Conservation (phyloP, 2,113 vertebrate species). For the Lagenorhynchus albirostris region DNA sequence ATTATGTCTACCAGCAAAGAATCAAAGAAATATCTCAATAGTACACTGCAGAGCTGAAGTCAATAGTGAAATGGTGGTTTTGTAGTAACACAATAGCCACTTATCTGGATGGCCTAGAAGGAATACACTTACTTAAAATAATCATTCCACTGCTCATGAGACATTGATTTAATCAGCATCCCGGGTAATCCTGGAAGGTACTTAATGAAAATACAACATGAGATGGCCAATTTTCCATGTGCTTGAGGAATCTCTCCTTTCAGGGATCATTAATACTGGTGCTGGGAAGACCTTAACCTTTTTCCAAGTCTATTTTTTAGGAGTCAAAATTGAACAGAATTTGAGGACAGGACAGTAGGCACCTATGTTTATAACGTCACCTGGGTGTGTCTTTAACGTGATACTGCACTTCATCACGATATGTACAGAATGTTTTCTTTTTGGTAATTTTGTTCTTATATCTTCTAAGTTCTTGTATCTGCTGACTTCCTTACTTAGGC, state of each 20-base stretch:
- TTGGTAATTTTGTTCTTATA: not conserved
- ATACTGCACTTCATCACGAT: not conserved
- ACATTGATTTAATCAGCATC: conserved; percentile 15
- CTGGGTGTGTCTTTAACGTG: not conserved
- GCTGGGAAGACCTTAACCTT: not conserved
- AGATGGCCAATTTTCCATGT: not conserved
- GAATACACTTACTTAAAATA: conserved; percentile 65
- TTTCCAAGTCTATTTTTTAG: not conserved
- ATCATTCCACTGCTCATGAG: not conserved
- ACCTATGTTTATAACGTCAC: not conserved
- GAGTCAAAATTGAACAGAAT: not conserved
- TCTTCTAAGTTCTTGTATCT: not conserved
- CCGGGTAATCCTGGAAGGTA: conserved; percentile 3
- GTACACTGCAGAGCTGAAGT: not conserved
- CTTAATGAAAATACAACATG: not conserved
- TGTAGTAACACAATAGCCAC: conserved; percentile 31
- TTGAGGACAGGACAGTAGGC: not conserved
- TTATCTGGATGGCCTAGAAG: conserved; percentile 55
- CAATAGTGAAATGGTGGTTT: conserved; percentile 49
- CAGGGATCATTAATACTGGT: not conserved
- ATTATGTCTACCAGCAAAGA: not conserved
- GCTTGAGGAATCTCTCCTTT: not conserved
- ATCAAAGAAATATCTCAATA: not conserved
- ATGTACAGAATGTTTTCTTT: not conserved
- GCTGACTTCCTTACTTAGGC: not conserved